These are phyloP conservation scores for Pedicia rivosa DNA, from an alignment of 2,888 invertebrate species.

Conservation along the genomic window DNA sequence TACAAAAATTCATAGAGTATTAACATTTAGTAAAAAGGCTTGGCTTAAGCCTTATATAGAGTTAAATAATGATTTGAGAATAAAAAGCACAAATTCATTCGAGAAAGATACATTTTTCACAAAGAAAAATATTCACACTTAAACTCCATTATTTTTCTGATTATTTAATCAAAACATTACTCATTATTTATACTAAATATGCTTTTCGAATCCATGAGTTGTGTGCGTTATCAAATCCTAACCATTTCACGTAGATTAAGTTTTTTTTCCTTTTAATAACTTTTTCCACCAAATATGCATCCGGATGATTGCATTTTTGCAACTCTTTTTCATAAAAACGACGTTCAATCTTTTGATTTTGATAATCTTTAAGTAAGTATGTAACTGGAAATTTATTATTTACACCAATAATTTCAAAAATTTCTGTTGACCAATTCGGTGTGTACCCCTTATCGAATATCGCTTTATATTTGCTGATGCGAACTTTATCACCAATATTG, in stretches of 20 bases:
- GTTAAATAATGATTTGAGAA: slow-evolving; percentile 13
- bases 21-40: slow-evolving; percentile 17
- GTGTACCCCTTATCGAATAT: slow-evolving; percentile 17
- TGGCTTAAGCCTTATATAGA: slow-evolving; percentile 18
- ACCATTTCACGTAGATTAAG: slow-evolving; percentile 17
- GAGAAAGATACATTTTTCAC: too few species aligned
- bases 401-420: slow-evolving; percentile 17
- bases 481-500: slow-evolving; percentile 15
- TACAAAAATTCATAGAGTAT: slow-evolving; percentile 17
- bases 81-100: too few species aligned
- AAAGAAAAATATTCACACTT: too few species aligned
- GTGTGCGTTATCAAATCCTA: slow-evolving; percentile 13
- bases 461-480: slow-evolving; percentile 15
- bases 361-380: slow-evolving; percentile 15
- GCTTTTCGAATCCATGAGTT: slow-evolving; percentile 16
- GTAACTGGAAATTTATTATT: slow-evolving; percentile 15
- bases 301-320: slow-evolving; percentile 16
- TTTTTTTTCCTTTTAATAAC: slow-evolving; percentile 13
- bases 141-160: too few species aligned
- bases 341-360: slow-evolving; percentile 16
- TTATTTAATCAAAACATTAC: too few species aligned
- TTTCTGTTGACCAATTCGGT: slow-evolving; percentile 18
- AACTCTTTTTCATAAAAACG: slow-evolving; percentile 19
- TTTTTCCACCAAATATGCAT: slow-evolving; percentile 20
- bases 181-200: slow-evolving; percentile 10